Percentiles rank a stretch among this genome's conserved stretches.
Conservation (phyloP, 1,140 invertebrate species). For the Macrostomum lignano region DNA sequence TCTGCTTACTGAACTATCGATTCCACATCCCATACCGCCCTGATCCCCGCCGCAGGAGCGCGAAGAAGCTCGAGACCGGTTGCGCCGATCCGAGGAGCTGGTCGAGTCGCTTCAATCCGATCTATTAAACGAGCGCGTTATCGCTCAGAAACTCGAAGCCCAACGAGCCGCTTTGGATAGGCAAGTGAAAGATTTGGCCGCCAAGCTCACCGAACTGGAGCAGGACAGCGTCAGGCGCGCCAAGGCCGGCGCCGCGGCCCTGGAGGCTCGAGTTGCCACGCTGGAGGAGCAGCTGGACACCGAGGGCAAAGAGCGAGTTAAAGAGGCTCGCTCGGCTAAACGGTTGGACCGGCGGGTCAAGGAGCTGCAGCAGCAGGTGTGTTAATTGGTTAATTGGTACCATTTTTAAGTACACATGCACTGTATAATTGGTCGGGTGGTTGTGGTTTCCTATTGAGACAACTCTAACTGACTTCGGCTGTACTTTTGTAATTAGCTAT, state of each 20-base stretch:
- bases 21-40: too few relatives aligned
- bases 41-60: background rate
- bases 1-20: too few relatives aligned
- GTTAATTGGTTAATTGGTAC: too few relatives aligned
- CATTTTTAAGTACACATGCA: too few relatives aligned
- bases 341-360: background rate
- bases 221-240: background rate
- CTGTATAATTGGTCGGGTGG: too few relatives aligned
- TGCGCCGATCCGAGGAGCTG: background rate
- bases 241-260: conserved; percentile 3
- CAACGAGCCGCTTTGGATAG: too few relatives aligned
- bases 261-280: conserved; percentile 1
- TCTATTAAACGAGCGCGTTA: conserved; percentile 3
- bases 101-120: conserved; percentile 4
- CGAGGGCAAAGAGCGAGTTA: conserved; percentile 2
- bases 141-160: too few relatives aligned
- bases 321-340: background rate
- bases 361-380: background rate
- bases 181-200: conserved; percentile 3
- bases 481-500: too few relatives aligned
- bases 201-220: conserved; percentile 4
- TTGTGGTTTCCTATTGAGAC: too few relatives aligned
- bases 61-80: background rate
- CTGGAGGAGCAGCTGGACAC: conserved; percentile 4
- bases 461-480: too few relatives aligned